Conservation (phyloP, 2,797 vertebrate species). For the Kryptopterus vitreolus region DNA sequence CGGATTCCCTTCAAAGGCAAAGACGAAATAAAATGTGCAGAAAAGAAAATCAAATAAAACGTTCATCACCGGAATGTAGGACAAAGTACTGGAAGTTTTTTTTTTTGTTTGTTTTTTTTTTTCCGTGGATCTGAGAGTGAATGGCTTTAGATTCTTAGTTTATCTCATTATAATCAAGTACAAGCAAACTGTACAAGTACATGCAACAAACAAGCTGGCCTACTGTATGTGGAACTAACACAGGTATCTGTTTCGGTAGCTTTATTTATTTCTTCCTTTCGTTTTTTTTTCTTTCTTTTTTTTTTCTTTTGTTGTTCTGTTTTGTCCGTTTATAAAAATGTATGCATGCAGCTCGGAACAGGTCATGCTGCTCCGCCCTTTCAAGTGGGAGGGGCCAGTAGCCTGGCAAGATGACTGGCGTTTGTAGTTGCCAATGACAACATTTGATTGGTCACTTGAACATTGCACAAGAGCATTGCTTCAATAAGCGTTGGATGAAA, state of each 20-base stretch:
- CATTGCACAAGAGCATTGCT: conserved; percentile 55
- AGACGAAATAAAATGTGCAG: conserved; percentile 75
- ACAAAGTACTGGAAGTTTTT: conserved; percentile 71
- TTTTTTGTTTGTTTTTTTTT: no score
- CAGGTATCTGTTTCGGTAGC: conserved; percentile 84
- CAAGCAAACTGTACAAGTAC: conserved; percentile 99
- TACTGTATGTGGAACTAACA: conserved; percentile 93
- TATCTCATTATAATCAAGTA: conserved; percentile 88
- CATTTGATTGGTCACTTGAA: conserved; percentile 76
- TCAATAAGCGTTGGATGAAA: neutral
- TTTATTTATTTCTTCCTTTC: conserved; percentile 59
- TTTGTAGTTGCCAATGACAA: conserved; percentile 72
- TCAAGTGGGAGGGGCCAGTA: conserved; percentile 76
- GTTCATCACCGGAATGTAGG: conserved; percentile 87
- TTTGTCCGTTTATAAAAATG: conserved; percentile 81
- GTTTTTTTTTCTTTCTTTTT: conserved; percentile 69
- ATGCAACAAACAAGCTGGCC: conserved; percentile 99
- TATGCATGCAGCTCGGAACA: conserved; percentile 94
- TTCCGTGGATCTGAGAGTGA: conserved; percentile 83
- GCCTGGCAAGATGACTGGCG: conserved; percentile 78
- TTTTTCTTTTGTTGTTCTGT: conserved; percentile 69
- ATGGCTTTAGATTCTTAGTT: conserved; percentile 96
- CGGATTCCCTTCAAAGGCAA: conserved; percentile 60
- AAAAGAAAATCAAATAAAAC: conserved; percentile 81
- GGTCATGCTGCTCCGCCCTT: conserved; percentile 86